Conservation (phyloP, 2,888 invertebrate species). For the Eilema depressum region DNA sequence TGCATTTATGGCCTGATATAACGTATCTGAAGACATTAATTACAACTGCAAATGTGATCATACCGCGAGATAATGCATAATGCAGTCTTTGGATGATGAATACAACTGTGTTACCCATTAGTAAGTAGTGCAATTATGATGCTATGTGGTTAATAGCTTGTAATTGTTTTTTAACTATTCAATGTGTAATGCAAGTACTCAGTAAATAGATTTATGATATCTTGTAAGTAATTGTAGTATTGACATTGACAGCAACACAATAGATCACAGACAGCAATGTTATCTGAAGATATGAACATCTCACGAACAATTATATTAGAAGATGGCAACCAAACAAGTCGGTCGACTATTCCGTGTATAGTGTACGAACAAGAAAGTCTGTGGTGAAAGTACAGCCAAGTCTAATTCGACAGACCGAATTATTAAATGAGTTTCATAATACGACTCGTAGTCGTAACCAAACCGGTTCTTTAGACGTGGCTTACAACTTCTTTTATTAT, state of each 20-base stretch:
- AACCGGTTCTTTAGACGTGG: conserved; percentile 69
- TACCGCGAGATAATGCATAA: conserved; percentile 55
- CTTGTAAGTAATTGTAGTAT: conserved; percentile 51
- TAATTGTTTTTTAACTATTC: conserved; percentile 27
- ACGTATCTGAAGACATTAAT: conserved; percentile 69
- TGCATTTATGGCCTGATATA: conserved; percentile 68
- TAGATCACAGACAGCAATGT: conserved; percentile 61
- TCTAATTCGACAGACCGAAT: conserved; percentile 76
- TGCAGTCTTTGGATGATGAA: conserved; percentile 55
- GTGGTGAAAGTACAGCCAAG: conserved; percentile 79
- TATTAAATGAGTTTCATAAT: conserved; percentile 81
- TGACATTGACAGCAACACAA: conserved; percentile 64
- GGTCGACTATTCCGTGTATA: conserved; percentile 61
- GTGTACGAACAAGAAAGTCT: conserved; percentile 75
- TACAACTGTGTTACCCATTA: conserved; percentile 42
- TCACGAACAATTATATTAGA: conserved; percentile 66
- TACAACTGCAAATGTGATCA: conserved; percentile 56
- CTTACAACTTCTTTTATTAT: conserved; percentile 61
- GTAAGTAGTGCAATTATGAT: conserved; percentile 43
- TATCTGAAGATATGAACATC: conserved; percentile 65
- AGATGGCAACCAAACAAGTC: conserved; percentile 73
- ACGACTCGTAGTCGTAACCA: conserved; percentile 64
- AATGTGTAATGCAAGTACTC: conserved; percentile 10
- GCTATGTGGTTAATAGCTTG: conserved; percentile 17
- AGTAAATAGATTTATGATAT: conserved; percentile 31